Conservation (phyloP, 2,888 invertebrate genomes). For the Parasteatoda lunata region DNA sequence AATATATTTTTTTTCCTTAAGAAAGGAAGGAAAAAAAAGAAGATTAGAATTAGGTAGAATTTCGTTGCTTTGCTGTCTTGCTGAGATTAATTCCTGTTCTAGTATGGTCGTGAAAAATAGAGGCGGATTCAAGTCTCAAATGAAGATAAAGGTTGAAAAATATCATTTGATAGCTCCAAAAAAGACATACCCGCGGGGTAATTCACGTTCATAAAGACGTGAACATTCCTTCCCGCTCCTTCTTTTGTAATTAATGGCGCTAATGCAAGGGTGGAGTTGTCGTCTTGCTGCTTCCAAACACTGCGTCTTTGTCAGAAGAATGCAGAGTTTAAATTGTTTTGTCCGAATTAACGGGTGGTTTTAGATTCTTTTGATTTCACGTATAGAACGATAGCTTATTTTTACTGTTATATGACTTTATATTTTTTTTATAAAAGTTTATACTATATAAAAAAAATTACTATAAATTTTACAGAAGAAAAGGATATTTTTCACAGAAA, state of each 20-base stretch:
- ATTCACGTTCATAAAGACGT: slow-evolving; percentile 28
- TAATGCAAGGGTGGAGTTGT: slow-evolving; percentile 43
- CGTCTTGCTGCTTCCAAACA: slow-evolving; percentile 42
- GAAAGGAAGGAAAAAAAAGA: neutral
- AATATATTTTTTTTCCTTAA: too few species aligned
- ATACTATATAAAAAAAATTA: too few species aligned
- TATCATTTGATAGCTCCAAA: slow-evolving; percentile 42
- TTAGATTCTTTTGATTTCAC: too few species aligned
- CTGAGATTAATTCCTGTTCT: slow-evolving; percentile 49
- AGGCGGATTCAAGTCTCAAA: slow-evolving; percentile 18
- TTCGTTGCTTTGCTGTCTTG: slow-evolving; percentile 38
- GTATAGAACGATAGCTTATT: too few species aligned
- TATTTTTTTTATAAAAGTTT: too few species aligned
- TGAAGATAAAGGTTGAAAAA: slow-evolving; percentile 59
- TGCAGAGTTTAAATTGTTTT: slow-evolving; percentile 19
- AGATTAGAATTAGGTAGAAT: slow-evolving; percentile 31
- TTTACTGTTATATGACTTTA: too few species aligned
- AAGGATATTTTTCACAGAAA: too few species aligned
- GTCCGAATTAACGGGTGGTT: too few species aligned
- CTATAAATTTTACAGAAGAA: too few species aligned
- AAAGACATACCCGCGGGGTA: slow-evolving; percentile 6
- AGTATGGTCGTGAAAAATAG: slow-evolving; percentile 40
- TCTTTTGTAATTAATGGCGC: slow-evolving; percentile 30
- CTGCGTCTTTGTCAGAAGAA: slow-evolving; percentile 30
- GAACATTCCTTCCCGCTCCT: slow-evolving; percentile 8